phyloP scores from a whole-genome alignment of 2,113 vertebrate genomes.

The Dermatemys mawii region DNA sequence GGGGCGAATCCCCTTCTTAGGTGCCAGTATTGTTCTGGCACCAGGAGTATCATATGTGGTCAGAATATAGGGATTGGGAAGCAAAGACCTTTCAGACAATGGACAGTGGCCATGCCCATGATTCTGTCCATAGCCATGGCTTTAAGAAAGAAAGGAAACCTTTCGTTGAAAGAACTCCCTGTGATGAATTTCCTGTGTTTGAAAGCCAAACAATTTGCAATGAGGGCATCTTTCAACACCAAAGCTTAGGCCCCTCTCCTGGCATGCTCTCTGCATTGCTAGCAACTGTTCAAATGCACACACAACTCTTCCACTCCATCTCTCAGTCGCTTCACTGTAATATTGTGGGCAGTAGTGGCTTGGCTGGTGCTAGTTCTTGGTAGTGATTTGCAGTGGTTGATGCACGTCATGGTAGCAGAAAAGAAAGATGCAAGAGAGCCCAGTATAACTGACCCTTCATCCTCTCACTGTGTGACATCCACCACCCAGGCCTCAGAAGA shows the following conservation, averaged over 20 bases:
- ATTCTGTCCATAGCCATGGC: background rate
- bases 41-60: background rate
- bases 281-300: conserved; percentile 53
- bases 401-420: background rate
- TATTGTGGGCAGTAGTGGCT: background rate
- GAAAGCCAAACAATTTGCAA: background rate
- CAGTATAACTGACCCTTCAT: background rate
- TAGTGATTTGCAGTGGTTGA: background rate
- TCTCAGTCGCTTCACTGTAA: background rate
- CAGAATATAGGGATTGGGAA: background rate
- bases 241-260: conserved; percentile 5
- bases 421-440: background rate
- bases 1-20: background rate
- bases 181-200: background rate
- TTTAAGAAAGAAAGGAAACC: background rate
- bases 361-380: background rate
- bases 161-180: background rate
- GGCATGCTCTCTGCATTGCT: conserved; percentile 62
- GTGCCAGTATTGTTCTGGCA: background rate
- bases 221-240: background rate
- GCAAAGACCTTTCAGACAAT: background rate
- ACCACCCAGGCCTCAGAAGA: background rate
- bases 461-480: background rate
- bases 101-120: background rate
- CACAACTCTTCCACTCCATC: background rate